Base-by-base conservation (phyloP, 2,797 vertebrate genomes). In the Rhinichthys osculus region DNA sequence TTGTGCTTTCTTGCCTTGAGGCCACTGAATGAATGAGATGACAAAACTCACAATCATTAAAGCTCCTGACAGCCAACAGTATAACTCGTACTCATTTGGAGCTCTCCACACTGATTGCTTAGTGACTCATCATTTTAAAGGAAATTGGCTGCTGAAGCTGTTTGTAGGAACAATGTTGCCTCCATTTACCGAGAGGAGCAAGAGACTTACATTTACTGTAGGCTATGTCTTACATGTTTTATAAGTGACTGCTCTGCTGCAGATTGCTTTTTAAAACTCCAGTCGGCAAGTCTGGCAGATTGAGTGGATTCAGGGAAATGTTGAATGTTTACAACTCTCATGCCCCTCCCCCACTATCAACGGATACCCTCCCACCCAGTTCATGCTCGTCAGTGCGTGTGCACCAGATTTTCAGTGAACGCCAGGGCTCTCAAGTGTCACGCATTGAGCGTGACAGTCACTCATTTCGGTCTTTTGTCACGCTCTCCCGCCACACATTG, bases 11-110 rank as follows among this genome's bases (percentile, higher is more conserved):
- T 52, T 74, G 83, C 47, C 88, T 66, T 82, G 52, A 72, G 85
- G 84, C 30, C 81, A 59, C 80, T 62, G 47, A 50, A 70, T 80
- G 85, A 47, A 81, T 84, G 66, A 85, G 83, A 64, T 84, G 47
- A 84, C 87, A 82, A 89, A 86, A 88, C 83, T 83, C 80, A 83
- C 85, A 88, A 89, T 91, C 90, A 90, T 82, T 81, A 79, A 85
- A 59, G 64, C 59, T 87, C 71, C 85, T 88, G 78, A 76, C 81
- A 89, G 80, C 17, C 81, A 89, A 89, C 87, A 70, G 69, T 91
- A 86, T 90, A 88, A 92, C 91, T 91, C 91, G 85, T 89, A 52
- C 84, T 87, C 86, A 87, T 92, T 91, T 82, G 64, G 57, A 87
- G 77, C 84, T 87, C 87, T 89, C 89, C 79, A 87, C 79, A 77